phyloP scores from a whole-genome alignment of 2,888 invertebrate genomes.

The Unio delphinus region DNA sequence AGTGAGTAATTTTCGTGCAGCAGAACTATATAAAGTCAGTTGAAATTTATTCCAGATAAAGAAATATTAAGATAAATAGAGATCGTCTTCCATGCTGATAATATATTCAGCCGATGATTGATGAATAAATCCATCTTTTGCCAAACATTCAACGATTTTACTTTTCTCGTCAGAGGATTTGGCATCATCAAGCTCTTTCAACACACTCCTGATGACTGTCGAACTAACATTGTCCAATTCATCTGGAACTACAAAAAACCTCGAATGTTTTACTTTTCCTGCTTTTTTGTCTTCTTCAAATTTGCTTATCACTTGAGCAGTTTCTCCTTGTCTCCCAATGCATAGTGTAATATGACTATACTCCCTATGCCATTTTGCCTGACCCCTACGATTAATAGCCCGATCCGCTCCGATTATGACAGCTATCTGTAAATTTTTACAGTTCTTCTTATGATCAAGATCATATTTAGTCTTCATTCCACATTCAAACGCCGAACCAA shows the following conservation, averaged over 20 bases:
- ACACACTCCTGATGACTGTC: constrained; percentile 16
- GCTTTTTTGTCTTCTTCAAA: constrained; percentile 19
- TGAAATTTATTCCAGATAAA: too few species aligned
- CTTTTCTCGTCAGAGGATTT: constrained; percentile 1
- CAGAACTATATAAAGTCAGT: too few species aligned
- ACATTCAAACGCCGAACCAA: constrained; percentile 28
- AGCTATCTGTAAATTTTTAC: constrained; percentile 10
- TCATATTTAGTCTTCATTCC: constrained; percentile 18
- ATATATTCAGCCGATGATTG: constrained; percentile 18
- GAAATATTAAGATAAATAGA: constrained; percentile 4
- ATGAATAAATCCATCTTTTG: constrained; percentile 13
- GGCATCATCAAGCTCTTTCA: constrained; percentile 1
- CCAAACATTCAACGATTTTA: constrained; percentile 8
- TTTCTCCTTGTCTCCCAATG: constrained; percentile 31
- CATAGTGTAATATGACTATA: constrained; percentile 15
- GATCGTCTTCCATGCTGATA: constrained; percentile 9
- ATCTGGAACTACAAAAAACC: constrained; percentile 23
- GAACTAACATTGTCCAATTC: constrained; percentile 38
- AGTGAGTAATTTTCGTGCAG: too few species aligned
- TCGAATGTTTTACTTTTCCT: constrained; percentile 9
- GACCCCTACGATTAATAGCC: constrained; percentile 22
- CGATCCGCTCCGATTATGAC: constrained; percentile 34
- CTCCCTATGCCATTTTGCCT: constrained; percentile 27
- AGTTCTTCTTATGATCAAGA: background rate
- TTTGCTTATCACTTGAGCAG: constrained; percentile 9